Percentiles rank a stretch among this genome's conserved stretches.
These are phyloP conservation scores for Antheraea assamensis DNA, from an alignment of 2,888 invertebrate species.

Conservation along the genomic window DNA sequence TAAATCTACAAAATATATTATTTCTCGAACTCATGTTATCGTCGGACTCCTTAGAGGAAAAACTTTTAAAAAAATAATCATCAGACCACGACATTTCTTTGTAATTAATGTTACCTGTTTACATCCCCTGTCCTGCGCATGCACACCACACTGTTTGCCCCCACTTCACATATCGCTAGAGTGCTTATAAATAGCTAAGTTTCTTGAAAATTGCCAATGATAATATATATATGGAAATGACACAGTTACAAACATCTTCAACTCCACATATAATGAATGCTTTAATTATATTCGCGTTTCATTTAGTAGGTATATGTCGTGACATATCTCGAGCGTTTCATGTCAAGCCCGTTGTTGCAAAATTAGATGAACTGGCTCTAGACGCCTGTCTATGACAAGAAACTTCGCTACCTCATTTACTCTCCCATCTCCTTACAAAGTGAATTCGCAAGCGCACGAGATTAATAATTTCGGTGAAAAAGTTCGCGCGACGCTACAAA, in stretches of 20 bases:
- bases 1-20: too few relatives aligned
- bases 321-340: neutral
- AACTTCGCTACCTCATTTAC: constrained; percentile 3
- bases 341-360: neutral
- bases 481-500: neutral
- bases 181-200: too few relatives aligned
- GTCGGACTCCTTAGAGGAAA: too few relatives aligned
- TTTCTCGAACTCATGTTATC: too few relatives aligned
- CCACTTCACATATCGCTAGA: too few relatives aligned
- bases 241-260: neutral
- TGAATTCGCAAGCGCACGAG: neutral
- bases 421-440: neutral
- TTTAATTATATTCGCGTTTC: neutral
- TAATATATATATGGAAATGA: neutral
- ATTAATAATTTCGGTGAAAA: constrained; percentile 4
- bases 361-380: constrained; percentile 12
- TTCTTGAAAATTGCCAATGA: too few relatives aligned
- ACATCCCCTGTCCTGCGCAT: too few relatives aligned
- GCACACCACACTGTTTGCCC: too few relatives aligned
- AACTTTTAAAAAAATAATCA: too few relatives aligned
- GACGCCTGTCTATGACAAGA: constrained; percentile 9
- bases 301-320: neutral
- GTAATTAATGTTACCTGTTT: too few relatives aligned
- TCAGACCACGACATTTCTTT: too few relatives aligned
- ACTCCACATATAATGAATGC: neutral